Evolutionary conservation across 2,113 vertebrate species (phyloP), one percentile per base, ranked within the genome.

Genomic region (Misgurnus mizolepis): DNA sequence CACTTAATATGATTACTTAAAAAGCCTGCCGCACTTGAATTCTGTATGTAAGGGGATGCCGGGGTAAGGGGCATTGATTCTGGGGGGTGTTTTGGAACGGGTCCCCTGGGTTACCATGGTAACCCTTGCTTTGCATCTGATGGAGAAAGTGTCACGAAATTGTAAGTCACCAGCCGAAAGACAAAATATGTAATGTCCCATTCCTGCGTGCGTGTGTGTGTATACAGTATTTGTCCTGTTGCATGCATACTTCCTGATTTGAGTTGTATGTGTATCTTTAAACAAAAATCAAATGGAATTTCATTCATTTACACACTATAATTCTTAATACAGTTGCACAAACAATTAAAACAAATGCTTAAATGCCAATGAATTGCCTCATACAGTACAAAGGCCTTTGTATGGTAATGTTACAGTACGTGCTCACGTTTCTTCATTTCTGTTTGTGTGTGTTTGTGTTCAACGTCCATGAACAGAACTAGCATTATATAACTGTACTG

Each of bases 21-120:
- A 87, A 85, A 90, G 89, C 91, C 92, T 94, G 92, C 87, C 90
- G 88, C 92, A 92, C 91, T 93, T 92, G 91, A 92, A 92, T 90
- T 88, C 87, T 90, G 88, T 81, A 84, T 85, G 80, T 79, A 41
- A 73, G 64, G 69, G 77, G 85, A 68, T 40, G 43, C 12, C 69
- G 76, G 84, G 61, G 80, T 79, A 53, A 80, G 43, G 64, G 62
- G 49, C 72, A 71, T 71, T 75, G 78, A 55, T 76, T 50, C 66
- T 67, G 82, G 80, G 60, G 62, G n/a, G 43, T 34, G 64, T 73
- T 50, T 45, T 64, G 81, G 79, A 61, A 70, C 53, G 53, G 67
- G 78, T 78, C 84, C 81, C 61, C 27, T 39, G 40, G 41, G 66
- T 76, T 70, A 79, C 53, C 40, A 55, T 66, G 67, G 68, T 65